These are phyloP conservation scores for Lagenorhynchus albirostris DNA, from an alignment of 2,113 vertebrate genomes.

Conservation along the genomic window DNA sequence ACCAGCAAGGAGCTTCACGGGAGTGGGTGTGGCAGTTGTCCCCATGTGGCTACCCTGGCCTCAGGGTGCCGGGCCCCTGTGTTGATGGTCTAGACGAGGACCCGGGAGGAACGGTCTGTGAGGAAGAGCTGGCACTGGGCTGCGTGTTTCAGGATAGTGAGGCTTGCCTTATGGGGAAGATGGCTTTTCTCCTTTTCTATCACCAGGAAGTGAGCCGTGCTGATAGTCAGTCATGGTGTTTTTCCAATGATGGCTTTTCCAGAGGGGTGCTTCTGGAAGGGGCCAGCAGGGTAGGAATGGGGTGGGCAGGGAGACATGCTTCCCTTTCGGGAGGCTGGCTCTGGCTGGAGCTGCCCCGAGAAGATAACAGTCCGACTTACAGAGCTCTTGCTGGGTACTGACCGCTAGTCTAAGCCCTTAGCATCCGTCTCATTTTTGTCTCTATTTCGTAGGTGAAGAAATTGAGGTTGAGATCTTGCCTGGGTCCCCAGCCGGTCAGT, in stretches of 20 bases:
- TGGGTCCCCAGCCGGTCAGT: not conserved
- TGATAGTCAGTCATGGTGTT: not conserved
- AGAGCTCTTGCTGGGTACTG: not conserved
- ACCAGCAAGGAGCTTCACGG: not conserved
- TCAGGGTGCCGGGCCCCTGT: not conserved
- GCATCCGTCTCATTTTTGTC: not conserved
- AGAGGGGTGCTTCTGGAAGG: conserved; percentile 15
- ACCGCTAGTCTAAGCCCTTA: not conserved
- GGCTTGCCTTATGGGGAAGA: conserved; percentile 56
- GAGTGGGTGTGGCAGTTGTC: not conserved
- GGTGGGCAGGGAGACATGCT: not conserved
- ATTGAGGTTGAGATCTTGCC: not conserved
- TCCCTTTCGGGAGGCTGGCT: not conserved
- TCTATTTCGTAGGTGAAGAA: not conserved
- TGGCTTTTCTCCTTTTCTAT: not conserved
- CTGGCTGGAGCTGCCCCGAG: not conserved
- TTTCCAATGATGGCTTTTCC: conserved; percentile 61
- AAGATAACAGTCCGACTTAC: not conserved
- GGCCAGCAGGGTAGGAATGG: not conserved
- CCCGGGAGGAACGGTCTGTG: not conserved
- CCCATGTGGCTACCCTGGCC: not conserved
- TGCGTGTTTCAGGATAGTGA: not conserved
- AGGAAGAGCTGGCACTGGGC: not conserved
- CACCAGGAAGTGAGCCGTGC: conserved; percentile 37
- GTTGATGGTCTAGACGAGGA: not conserved